phyloP scores from a whole-genome alignment of 2,797 vertebrate genomes.

The Malurus leucopterus region DNA sequence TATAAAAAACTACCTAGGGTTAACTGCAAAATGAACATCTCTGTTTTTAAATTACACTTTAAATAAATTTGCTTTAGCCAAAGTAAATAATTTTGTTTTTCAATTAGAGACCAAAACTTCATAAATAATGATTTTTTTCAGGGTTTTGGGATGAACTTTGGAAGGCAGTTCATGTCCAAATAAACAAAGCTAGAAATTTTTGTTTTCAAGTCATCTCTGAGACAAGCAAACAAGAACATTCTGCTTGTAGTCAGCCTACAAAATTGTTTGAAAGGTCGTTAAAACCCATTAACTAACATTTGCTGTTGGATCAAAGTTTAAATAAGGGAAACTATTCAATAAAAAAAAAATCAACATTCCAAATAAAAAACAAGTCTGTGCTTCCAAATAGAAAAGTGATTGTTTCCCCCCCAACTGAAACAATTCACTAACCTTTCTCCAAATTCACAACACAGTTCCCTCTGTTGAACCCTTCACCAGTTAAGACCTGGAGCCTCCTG shows the following conservation, averaged over 20 bases:
- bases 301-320: background rate
- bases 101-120: background rate
- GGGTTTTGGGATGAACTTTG: background rate
- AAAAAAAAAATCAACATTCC: background rate
- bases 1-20: background rate
- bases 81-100: background rate
- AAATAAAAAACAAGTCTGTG: background rate
- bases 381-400: background rate
- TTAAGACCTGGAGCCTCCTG: background rate
- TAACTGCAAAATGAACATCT: background rate
- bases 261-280: conserved; percentile 1
- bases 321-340: background rate
- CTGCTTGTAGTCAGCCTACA: background rate
- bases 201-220: background rate
- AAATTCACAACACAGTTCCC: background rate
- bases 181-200: background rate
- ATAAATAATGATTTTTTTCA: background rate
- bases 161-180: background rate
- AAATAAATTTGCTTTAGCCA: background rate
- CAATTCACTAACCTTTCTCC: background rate
- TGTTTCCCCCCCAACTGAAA: background rate
- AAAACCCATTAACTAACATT: background rate
- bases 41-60: background rate
- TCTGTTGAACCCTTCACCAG: background rate
- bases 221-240: background rate